These are phyloP conservation scores for Mallateleia sp. DNA, from an alignment of 2,888 invertebrate species.

Conservation along the genomic window DNA sequence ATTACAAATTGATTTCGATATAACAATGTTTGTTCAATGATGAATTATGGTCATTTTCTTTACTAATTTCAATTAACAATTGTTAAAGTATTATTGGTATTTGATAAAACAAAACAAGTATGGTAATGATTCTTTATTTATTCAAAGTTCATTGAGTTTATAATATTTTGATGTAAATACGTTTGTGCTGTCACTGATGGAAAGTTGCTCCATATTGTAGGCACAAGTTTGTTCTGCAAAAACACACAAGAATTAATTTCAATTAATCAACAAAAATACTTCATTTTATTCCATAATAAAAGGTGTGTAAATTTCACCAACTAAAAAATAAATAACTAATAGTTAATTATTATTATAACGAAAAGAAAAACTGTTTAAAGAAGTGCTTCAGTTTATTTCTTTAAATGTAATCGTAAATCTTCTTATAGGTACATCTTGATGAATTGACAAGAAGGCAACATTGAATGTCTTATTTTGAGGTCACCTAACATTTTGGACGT, in stretches of 20 bases:
- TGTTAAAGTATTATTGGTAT: too few species aligned
- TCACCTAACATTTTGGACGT: conserved; percentile 30
- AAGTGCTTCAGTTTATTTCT: neutral
- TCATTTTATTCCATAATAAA: too few species aligned
- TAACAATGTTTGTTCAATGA: too few species aligned
- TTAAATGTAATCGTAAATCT: neutral
- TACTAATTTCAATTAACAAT: too few species aligned
- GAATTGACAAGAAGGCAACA: conserved; percentile 14
- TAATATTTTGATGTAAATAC: conserved; percentile 83
- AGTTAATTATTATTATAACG: too few species aligned
- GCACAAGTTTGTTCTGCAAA: conserved; percentile 86
- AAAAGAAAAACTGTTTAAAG: neutral
- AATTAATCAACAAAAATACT: too few species aligned
- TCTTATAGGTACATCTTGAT: neutral
- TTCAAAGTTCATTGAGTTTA: too few species aligned
- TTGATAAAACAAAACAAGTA: too few species aligned
- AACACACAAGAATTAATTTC: neutral
- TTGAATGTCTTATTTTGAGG: conserved; percentile 35
- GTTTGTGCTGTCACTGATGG: conserved; percentile 83
- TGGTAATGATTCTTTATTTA: too few species aligned
- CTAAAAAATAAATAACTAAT: neutral
- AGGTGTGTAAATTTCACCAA: too few species aligned
- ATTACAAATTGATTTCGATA: too few species aligned
- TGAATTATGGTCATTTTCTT: too few species aligned
- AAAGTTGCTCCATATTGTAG: conserved; percentile 87